Base-by-base conservation (phyloP, 2,888 invertebrate species). In the Caenorhabditis sp. region DNA sequence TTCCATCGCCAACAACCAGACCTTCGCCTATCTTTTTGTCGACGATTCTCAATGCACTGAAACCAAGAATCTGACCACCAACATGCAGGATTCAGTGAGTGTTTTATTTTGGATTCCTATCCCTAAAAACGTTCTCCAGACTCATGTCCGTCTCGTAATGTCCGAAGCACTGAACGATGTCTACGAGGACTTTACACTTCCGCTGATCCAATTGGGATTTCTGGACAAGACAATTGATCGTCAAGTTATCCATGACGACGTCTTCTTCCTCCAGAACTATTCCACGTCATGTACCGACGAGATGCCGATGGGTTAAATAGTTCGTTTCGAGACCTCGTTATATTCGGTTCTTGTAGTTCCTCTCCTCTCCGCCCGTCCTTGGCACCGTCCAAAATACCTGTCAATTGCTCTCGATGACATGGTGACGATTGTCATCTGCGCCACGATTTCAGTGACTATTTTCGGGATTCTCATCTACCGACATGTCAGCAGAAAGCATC, bases 321-420 rank as follows among this genome's bases (percentile, higher is more conserved):
- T 26, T 5, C 6, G 0, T 28, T 4, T 18, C 22, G 13, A 0
- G 5, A 24, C 37, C 24, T 37, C 47, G n/a, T n/a, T n/a, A n/a
- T n/a, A n/a, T n/a, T n/a, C n/a, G 32, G 9, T 28, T n/a, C 0
- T 67, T 76, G 13, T 50, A 76, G 83, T 85, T 8, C 80, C 84
- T 6, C 60, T 86, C 24, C 28, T 69, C 2, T 18, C 80, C 2
- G 69, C 86, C 8, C 51, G 56, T 11, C 83, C 82, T 0, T 86
- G 81, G 67, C 83, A 78, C 26, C 77, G 80, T n/a, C 80, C 84
- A 0, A 86, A 86, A 60, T 71, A 82, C 58, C 80, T 86, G 5
- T 64, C 62, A 1, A 82, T 86, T 37, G 86, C 86, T 24, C 44
- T 86, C 11, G 86, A 86, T 44, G 86, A 86, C 65, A 83, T 86